phyloP scores from a whole-genome alignment of 2,888 invertebrate species.

The Agrochola lota region DNA sequence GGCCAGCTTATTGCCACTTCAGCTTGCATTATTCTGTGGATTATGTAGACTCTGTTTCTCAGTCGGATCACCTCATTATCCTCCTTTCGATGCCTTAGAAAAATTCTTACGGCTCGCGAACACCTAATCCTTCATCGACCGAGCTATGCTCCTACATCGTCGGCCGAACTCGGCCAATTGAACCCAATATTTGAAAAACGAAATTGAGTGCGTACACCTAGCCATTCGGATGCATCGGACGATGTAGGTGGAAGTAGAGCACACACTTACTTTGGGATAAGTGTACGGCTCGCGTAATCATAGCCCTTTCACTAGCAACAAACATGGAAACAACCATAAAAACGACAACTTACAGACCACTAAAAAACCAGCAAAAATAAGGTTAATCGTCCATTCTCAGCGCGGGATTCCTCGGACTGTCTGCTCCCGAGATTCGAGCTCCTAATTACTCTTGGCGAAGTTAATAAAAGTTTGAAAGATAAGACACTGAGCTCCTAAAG shows the following conservation, averaged over 20 bases:
- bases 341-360: neutral
- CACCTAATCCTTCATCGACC: neutral
- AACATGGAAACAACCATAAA: conserved; percentile 13
- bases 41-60: too few relatives aligned
- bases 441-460: conserved; percentile 71
- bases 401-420: conserved; percentile 36
- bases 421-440: conserved; percentile 47
- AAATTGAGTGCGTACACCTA: neutral
- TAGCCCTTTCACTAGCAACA: neutral
- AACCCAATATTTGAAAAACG: neutral
- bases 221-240: neutral
- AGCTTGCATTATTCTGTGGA: too few relatives aligned
- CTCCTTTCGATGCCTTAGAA: neutral
- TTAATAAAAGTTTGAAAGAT: conserved; percentile 74
- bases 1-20: too few relatives aligned
- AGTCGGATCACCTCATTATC: neutral
- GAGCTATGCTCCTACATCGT: neutral
- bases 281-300: too few relatives aligned
- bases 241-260: neutral
- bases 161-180: neutral
- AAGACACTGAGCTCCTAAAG: conserved; percentile 63
- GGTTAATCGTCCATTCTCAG: conserved; percentile 25
- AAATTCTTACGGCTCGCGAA: neutral
- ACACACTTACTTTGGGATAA: too few relatives aligned
- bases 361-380: conserved; percentile 39